These are phyloP conservation scores for Cephalopholis sonnerati DNA, from an alignment of 2,113 vertebrate species.

Conservation along the genomic window DNA sequence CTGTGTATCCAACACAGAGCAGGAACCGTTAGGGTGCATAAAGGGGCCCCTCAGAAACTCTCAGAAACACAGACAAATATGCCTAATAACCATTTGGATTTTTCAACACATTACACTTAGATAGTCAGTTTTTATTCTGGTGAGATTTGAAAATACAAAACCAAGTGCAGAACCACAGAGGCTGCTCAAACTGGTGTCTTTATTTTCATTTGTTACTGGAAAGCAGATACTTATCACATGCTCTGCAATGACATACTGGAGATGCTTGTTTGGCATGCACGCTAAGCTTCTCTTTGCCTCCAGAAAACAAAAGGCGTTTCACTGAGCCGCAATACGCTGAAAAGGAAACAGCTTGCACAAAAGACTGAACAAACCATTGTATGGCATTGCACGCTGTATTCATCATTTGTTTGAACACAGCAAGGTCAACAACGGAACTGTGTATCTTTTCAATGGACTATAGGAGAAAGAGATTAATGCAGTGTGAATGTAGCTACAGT, in stretches of 20 bases:
- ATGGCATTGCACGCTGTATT: conserved; percentile 1
- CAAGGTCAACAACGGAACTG: conserved; percentile 44
- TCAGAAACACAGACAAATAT: conserved; percentile 6
- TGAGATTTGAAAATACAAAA: not conserved
- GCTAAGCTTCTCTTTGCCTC: conserved; percentile 40
- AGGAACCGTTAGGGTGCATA: conserved; percentile 7
- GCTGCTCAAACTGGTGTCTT: conserved; percentile 5
- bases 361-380: conserved; percentile 37
- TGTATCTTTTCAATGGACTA: not conserved
- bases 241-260: conserved; percentile 21
- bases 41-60: not conserved
- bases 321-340: conserved; percentile 24
- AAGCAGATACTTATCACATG: conserved; percentile 50
- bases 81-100: conserved; percentile 17
- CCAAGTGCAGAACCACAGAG: conserved; percentile 4
- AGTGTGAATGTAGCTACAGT: not conserved
- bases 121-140: not conserved
- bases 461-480: conserved; percentile 33
- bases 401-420: conserved; percentile 34
- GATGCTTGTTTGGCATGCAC: conserved; percentile 38
- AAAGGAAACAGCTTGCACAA: conserved; percentile 55
- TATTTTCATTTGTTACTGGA: conserved; percentile 22
- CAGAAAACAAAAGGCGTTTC: conserved; percentile 53
- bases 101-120: conserved; percentile 6
- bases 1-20: conserved; percentile 19